Base-by-base conservation (phyloP, 1,140 invertebrate genomes). In the Drosophila nannoptera region DNA sequence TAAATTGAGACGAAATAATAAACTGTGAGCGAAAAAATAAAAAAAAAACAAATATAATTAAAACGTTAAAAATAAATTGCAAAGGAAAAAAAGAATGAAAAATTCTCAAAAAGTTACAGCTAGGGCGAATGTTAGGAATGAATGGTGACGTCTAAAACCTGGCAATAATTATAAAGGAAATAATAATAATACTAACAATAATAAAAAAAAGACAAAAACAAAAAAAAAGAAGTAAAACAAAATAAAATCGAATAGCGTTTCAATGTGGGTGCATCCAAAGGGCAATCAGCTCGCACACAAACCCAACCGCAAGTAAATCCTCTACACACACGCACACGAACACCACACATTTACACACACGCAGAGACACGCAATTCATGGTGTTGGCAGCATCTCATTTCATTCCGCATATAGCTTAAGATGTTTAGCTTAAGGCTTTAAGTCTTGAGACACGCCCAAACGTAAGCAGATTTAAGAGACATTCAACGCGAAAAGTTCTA, bases 231-330 rank as follows among this genome's bases (percentile, higher is more conserved):
- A 49, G 22, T 22, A 65, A 36, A 61, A 64, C 7, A 67, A 81
- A 84, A 71, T 80, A 69, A 84, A 84, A 52, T 42, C 45, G 22
- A 45, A 77, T 81, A 54, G 42, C 67, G 77, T 84, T 84, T 84
- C 58, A 84, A 64, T 84, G 60, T 69, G 81, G 80, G 76, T 29
- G 22, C 40, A 52, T 40, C 11, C 32, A 16, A 62, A 61, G 68
- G 63, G 55, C 14, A 38, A 35, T 53, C 56, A 50, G 38, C 50
- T 53, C 9, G 11, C 35, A 62, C 22, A 64, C 54, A 53, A 49
- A 52, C 55, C 50, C 42, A 55, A 22, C 22, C 22, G 22, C 22
- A 22, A 22, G 22, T 3, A 22, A 22, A 22, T 22, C 22, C 22
- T 40, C 36, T 33, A 36, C 46, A 33, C 52, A 68, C 32, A 76